phyloP scores from a whole-genome alignment of 2,113 vertebrate genomes.

The Vidua chalybeata region DNA sequence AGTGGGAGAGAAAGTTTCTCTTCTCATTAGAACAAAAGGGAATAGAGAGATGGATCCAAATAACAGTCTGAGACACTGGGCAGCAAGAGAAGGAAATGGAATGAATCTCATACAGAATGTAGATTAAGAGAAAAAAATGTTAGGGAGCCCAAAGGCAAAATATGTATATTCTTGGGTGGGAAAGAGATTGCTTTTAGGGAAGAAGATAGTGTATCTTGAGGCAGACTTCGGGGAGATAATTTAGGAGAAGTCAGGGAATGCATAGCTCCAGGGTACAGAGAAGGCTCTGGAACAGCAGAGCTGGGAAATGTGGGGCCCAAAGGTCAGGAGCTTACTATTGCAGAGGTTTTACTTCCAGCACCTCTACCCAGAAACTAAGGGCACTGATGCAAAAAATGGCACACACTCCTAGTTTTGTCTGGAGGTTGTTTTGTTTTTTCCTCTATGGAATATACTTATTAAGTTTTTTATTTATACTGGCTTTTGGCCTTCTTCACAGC shows the following conservation, averaged over 20 bases:
- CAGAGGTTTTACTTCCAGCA: not conserved
- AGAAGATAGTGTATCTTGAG: not conserved
- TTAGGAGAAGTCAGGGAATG: not conserved
- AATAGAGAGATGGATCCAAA: not conserved
- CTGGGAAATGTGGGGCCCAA: not conserved
- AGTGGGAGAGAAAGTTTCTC: not conserved
- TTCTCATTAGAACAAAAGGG: not conserved
- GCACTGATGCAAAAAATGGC: not conserved
- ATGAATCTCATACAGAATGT: not conserved
- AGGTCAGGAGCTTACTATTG: not conserved
- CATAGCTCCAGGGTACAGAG: not conserved
- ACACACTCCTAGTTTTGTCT: not conserved
- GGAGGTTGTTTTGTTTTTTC: not conserved
- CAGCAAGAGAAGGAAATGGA: not conserved
- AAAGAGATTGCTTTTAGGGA: not conserved
- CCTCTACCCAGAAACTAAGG: not conserved
- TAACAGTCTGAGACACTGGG: not conserved
- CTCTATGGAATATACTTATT: not conserved
- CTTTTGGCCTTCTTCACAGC: conserved; percentile 27
- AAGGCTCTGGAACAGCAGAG: not conserved
- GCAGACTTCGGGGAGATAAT: not conserved
- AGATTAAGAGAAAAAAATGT: not conserved
- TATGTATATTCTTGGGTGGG: not conserved
- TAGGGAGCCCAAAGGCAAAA: not conserved
- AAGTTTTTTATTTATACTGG: not conserved